These are phyloP conservation scores for Littorina saxatilis DNA, from an alignment of 1,140 invertebrate genomes.

Conservation along the genomic window DNA sequence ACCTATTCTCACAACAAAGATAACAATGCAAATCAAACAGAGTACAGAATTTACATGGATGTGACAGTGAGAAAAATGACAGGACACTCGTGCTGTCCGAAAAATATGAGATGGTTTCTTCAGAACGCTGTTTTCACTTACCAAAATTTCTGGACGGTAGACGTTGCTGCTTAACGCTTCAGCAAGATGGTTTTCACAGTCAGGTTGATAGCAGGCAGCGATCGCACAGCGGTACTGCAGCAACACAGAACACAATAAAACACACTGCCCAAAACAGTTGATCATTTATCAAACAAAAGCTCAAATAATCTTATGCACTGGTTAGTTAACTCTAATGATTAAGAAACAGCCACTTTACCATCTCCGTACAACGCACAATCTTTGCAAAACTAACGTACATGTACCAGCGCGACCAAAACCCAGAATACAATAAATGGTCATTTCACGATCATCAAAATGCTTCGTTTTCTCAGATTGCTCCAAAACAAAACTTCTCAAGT, in stretches of 20 bases:
- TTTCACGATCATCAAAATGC: neutral
- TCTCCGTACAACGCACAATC: neutral
- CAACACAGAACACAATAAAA: neutral
- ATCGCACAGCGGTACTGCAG: conserved; percentile 39
- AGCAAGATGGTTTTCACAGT: conserved; percentile 33
- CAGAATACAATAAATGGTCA: neutral
- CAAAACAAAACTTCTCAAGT: neutral
- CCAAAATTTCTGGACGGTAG: conserved; percentile 48
- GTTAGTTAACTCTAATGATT: no score
- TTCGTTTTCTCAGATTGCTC: neutral
- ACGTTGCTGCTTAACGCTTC: conserved; percentile 31
- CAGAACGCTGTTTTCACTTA: no score
- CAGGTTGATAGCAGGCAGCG: conserved; percentile 43
- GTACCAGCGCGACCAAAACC: neutral
- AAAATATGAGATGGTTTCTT: no score
- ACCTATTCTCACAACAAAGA: no score
- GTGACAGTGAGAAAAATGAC: no score
- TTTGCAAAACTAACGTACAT: neutral
- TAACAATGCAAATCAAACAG: no score
- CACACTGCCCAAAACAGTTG: neutral
- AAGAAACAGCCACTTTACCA: neutral
- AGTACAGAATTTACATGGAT: no score
- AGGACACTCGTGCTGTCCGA: no score
- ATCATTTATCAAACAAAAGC: neutral
- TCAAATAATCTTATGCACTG: no score